Base-by-base conservation (phyloP, 2,888 invertebrate genomes). In the Leptodirus hochenwartii region DNA sequence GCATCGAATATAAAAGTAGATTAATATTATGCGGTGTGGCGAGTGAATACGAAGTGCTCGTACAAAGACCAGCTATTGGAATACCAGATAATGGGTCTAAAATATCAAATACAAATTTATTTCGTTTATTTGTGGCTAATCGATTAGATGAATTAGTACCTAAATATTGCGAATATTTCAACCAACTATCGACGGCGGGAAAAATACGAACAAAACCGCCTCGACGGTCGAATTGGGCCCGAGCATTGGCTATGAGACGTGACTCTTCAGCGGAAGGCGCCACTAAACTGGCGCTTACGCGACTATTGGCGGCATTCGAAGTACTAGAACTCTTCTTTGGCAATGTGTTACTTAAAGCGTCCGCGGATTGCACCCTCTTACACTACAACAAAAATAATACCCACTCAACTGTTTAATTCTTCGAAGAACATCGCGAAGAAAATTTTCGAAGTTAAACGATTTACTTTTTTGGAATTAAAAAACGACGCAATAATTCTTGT, bases 141-240 rank as follows among this genome's bases (percentile, higher is more conserved):
- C 11, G 6, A 24, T 6, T 10, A 6, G 11, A 24, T 24, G 8
- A 6, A 5, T 6, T 14, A 34, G 43, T 42, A 74, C 75, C 80
- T 26, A 82, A 58, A 47, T 79, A 82, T 45, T 71, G 69, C 9
- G 77, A 70, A 51, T 82, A 84, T 47, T 75, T 70, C 49, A 71
- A 66, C 85, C 88, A 88, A 12, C 82, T 78, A 52, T 87, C 85
- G 36, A 76, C 69, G 13, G 84, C 77, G 12, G 91, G 91, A 56
- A 88, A 91, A 43, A 91, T 84, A 27, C 88, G 58, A 6, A 90
- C 80, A 58, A 81, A 91, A 16, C 90, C 90, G 3, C 87, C 87
- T 15, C 82, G 61, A 2, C 90, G 60, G 13, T 71, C 69, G 53
- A 82, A 80, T 54, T 91, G 88, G 26, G 76, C 69, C 37, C 71